Base-by-base conservation (phyloP, 2,113 vertebrate species). In the Corythornis cristatus region DNA sequence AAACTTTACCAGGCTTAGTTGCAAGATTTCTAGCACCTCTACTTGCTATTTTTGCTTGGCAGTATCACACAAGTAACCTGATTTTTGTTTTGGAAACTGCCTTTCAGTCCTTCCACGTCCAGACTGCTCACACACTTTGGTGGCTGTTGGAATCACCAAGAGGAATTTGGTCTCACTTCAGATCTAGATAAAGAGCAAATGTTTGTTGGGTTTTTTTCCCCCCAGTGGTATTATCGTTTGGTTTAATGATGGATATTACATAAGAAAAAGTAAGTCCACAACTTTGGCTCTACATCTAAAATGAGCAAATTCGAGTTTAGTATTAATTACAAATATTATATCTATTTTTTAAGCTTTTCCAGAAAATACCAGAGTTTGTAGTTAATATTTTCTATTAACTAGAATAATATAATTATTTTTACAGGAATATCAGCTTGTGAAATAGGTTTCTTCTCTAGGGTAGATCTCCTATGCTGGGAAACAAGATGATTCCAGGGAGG, bases 1-100 rank as follows among this genome's bases (percentile, higher is more conserved):
- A 96, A 88, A 96, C 35, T 89, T 89, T 89, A 88, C 75, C 72
- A 89, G 88, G 78, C 64, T 96, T 82, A 60, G 68, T 74, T 56
- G 43, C 58, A 91, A 78, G 75, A 88, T 89, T 95, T 86, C 73
- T 90, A 85, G 91, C 94, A 93, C 82, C 68, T 91, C 57, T 64
- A 77, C 29, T 61, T 92, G 85, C 91, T 93, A 75, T 93, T 96
- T 88, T 80, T 81, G 72, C 43, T 25, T 57, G 53, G 50, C 65
- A 83, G 46, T 28, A 86, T 68, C 87, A 61, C 56, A 74, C 25
- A 83, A 89, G 72, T 68, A 95, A 95, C 72, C 53, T 77, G 68
- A 93, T 89, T 90, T 91, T 95, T 92, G 82, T 43, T 85, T 89
- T 76, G 65, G 21, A 86, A 84, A 20, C 23, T 56, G 20, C 43